phyloP scores from a whole-genome alignment of 2,888 invertebrate genomes.

The Emesis furor region DNA sequence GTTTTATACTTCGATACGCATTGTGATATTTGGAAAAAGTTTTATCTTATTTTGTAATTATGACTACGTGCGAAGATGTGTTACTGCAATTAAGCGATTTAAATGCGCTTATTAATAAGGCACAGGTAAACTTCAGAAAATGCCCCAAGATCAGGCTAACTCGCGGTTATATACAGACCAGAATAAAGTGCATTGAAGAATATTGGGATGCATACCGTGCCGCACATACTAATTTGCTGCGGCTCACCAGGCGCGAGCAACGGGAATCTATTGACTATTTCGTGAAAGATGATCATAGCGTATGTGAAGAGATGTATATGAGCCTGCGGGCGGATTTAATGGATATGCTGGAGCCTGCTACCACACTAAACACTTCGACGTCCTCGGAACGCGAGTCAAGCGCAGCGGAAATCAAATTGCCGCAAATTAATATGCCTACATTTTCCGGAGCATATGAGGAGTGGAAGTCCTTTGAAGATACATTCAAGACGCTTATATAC shows the following conservation, averaged over 20 bases:
- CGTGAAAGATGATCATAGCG: background rate
- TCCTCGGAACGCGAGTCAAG: conserved; percentile 17
- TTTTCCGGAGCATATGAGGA: background rate
- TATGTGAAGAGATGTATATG: background rate
- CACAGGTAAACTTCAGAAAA: background rate
- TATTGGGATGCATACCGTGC: conserved; percentile 63
- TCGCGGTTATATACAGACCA: conserved; percentile 63
- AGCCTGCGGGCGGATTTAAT: background rate
- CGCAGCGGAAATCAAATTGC: background rate
- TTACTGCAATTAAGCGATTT: background rate
- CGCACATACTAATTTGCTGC: conserved; percentile 43
- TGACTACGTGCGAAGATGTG: background rate
- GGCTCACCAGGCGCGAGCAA: conserved; percentile 37
- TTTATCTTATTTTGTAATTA: background rate
- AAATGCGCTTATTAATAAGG: background rate
- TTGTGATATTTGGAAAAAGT: background rate
- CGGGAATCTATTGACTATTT: background rate
- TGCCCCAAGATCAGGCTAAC: conserved; percentile 60
- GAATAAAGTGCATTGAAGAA: conserved; percentile 61
- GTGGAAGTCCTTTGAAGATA: background rate
- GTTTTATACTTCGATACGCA: background rate
- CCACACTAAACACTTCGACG: background rate
- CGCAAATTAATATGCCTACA: background rate
- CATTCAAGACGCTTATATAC: background rate
- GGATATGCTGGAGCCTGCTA: background rate